These are phyloP conservation scores for Leucania comma DNA, from an alignment of 2,888 invertebrate genomes.

Conservation along the genomic window DNA sequence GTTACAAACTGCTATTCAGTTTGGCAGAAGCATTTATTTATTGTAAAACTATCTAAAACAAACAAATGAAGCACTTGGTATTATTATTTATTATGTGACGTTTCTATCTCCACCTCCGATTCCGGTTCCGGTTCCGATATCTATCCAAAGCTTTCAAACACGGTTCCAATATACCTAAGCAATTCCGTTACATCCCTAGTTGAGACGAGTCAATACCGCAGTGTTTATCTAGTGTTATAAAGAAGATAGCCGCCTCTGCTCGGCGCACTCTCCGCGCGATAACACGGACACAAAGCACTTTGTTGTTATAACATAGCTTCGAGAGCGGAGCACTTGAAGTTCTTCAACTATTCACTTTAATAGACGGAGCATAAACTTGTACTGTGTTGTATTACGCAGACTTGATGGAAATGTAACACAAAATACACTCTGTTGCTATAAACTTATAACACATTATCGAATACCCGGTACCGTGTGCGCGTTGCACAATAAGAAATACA, in stretches of 20 bases:
- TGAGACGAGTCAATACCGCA: neutral
- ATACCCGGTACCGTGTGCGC: no score
- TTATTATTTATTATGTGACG: no score
- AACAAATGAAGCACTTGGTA: no score
- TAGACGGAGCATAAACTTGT: constrained; percentile 38
- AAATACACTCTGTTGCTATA: neutral
- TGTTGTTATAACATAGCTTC: constrained; percentile 15
- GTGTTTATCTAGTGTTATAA: neutral
- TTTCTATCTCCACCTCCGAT: no score
- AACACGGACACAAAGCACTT: constrained; percentile 12
- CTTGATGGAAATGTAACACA: neutral
- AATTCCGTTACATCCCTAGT: neutral
- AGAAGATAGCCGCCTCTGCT: neutral
- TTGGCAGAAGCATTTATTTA: no score
- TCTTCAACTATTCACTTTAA: constrained; percentile 48
- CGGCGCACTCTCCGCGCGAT: neutral
- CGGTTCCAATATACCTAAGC: no score
- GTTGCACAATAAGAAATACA: no score
- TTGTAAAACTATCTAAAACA: no score
- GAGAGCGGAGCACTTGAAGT: constrained; percentile 32
- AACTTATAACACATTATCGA: neutral
- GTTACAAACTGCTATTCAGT: no score
- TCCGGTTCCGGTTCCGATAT: no score
- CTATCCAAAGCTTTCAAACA: no score
- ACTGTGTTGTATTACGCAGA: constrained; percentile 2